Base-by-base conservation (phyloP, 2,888 invertebrate genomes). In the Alentia gelatinosa region DNA sequence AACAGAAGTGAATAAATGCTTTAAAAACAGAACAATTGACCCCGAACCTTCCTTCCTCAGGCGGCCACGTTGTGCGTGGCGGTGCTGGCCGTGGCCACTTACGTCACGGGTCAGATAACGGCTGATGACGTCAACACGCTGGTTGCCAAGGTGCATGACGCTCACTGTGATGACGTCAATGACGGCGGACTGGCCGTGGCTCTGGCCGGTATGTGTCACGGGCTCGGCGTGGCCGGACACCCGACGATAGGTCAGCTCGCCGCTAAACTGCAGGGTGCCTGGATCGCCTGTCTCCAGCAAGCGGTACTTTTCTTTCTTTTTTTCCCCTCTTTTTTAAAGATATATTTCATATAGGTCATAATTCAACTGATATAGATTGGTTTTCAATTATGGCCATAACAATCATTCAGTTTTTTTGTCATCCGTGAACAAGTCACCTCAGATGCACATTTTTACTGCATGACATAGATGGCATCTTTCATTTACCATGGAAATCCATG, bases 201-300 rank as follows among this genome's bases (percentile, higher is more conserved):
- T 0, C 90, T 94, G 15, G 95, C 94, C 0, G 91, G 92, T 84
- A 89, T 95, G 83, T 93, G 94, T 92, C 93, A 94, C 91, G 93
- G 93, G 89, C 92, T 94, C 9, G 90, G 91, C 40, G 91, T 89
- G 74, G 92, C 93, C 56, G 94, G 94, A n/a, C 94, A 94, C 90
- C 84, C 89, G 23, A 83, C 92, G 94, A 92, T 94, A 26, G 89
- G 86, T 37, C 90, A 92, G 35, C 42, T 92, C 0, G 91, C 91
- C 68, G 90, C 92, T n/a, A 91, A 91, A 4, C 92, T 94, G 86
- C 90, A 91, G 88, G 47, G 89, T 89, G 92, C 93, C 68, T 94
- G 94, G 94, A 91, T 93, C 26, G 9, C 4, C 37, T 68, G 89
- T 35, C 30, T 63, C n/a, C 26, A 56, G 33, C 33, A 68, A 33